Base-by-base conservation (phyloP, 2,113 vertebrate species). In the Oryzias woworae region DNA sequence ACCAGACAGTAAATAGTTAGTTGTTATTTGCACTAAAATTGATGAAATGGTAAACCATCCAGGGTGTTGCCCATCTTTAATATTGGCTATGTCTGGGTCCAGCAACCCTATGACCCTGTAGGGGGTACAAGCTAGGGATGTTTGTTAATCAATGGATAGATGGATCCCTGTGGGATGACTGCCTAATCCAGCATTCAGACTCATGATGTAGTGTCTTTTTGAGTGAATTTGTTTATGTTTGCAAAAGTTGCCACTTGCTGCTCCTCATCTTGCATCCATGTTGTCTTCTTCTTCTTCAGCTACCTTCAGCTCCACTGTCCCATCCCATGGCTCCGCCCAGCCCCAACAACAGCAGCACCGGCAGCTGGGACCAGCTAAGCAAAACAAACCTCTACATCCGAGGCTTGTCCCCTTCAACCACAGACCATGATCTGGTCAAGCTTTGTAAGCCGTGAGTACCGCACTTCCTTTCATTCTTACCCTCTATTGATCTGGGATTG, bases 301-400 rank as follows among this genome's bases (percentile, higher is more conserved):
- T 95, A 88, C 92, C 93, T 82, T 91, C 94, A 85, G 93, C 92
- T 84, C 91, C 94, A 73, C 88, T 92, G 36, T 89, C 89, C 53
- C 93, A 96, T 67, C 96, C 95, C 75, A 98, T 98, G 96, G 96
- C 97, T 92, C 96, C 96, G 73, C 96, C 97, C 85, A 99, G 96
- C 84, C 97, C 97, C 66, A 96, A 94, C 94, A 96, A 92, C 93
- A 97, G 94, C 90, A 97, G 93, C 83, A 97, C 95, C 88, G 95
- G 95, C 82, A 95, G 96, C 85, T 98, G 96, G 95, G 97, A 99
- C 83, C 95, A 96, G 77, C 94, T 99, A 87, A 99, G 97, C 90
- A 98, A 98, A 94, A 99, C 97, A 15, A 99, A 99, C 89, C 95
- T 99, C 81, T 99, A 99, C 82, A 98, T 99, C 86, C 92, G 97